Evolutionary conservation across 2,113 vertebrate genomes (phyloP), one percentile per base, ranked within the genome.

Genomic region (Procavia capensis): DNA sequence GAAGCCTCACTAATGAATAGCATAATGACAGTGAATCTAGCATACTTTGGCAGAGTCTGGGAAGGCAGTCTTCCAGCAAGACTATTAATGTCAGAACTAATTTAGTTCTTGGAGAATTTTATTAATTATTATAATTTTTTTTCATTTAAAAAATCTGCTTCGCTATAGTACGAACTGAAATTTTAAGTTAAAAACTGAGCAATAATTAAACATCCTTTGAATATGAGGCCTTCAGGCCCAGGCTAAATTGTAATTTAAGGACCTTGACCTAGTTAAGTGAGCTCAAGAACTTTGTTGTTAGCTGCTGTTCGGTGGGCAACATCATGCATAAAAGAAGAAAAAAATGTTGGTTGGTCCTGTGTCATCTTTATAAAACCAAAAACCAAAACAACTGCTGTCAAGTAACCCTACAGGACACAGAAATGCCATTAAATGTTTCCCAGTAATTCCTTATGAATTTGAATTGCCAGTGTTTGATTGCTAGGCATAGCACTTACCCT

Each of bases 121-220:
- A 92, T 92, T 90, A 94, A 91, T 93, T 94, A 20, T 94, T 90
- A 82, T 85, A 76, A 11, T 96, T 68, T 61, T 94, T 96, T 82
- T 91, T 95, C 22, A 24, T 85, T 64, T 57, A 11, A 96, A 85
- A 92, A 94, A 31, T 72, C 88, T 83, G 43, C n/a, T 24, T 27
- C 66, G 80, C 34, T 72, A 2, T 61, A 43, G 83, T 22, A 57
- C 61, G 36, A 91, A 59, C 39, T 84, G 9, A 96, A 97, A 95
- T 75, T 78, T 50, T 85, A 29, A 95, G 88, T 88, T 91, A 85
- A 95, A 54, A 82, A 81, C n/a, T 85, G 61, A 76, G 76, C 9
- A 78, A 41, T 72, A 50, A 66, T 45, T 45, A 78, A 13, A 4
- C 45, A 82, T 91, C 10, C 13, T 82, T 45, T 31, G 50, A 87